Conservation (phyloP, 2,113 vertebrate species). For the Sylvietta virens region DNA sequence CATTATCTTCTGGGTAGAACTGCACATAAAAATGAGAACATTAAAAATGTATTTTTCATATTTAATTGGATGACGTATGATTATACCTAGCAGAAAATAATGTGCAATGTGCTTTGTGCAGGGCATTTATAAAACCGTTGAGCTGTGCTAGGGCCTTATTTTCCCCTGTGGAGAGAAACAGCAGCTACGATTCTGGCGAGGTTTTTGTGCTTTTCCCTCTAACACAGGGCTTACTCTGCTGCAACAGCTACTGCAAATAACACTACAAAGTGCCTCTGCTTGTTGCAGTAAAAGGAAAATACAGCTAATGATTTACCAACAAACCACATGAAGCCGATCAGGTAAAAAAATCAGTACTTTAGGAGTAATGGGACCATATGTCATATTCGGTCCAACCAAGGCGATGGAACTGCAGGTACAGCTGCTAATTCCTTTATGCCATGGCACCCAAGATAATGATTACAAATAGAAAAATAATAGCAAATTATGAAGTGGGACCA, state of each 20-base stretch:
- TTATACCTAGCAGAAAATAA: conserved; percentile 38
- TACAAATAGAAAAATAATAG: not conserved
- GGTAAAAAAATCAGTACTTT: not conserved
- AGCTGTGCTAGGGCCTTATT: not conserved
- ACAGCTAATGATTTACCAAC: conserved; percentile 18
- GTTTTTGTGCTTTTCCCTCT: not conserved
- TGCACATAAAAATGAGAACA: conserved; percentile 28
- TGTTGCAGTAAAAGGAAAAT: conserved; percentile 11
- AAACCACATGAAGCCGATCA: not conserved
- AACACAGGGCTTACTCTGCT: not conserved
- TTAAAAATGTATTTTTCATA: conserved; percentile 58
- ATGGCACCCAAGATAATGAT: not conserved
- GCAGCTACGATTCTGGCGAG: not conserved
- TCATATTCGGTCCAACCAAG: not conserved
- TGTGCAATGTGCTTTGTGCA: conserved; percentile 12
- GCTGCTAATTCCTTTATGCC: not conserved
- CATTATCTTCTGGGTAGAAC: conserved; percentile 30
- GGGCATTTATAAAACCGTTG: conserved; percentile 20
- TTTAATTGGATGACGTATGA: conserved; percentile 48
- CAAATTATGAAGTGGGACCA: not conserved
- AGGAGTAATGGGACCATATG: not conserved
- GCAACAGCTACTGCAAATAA: conserved; percentile 10
- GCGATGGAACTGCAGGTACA: not conserved
- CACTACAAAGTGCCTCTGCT: conserved; percentile 7
- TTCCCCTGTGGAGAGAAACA: not conserved